Base-by-base conservation (phyloP, 1,140 invertebrate genomes). In the Nephotettix cincticeps region DNA sequence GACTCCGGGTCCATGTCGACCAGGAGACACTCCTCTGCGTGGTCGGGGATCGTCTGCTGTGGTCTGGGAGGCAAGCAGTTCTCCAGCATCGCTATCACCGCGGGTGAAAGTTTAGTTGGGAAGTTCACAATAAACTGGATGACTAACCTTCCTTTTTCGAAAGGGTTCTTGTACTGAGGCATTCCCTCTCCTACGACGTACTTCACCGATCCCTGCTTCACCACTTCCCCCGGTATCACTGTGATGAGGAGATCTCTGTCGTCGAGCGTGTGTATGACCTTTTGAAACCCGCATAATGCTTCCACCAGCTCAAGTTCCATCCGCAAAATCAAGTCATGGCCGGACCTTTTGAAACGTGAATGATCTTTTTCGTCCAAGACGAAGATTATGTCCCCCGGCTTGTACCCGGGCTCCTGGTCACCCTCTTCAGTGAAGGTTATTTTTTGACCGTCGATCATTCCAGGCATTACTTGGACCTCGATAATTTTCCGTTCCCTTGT, bases 391-490 rank as follows among this genome's bases (percentile, higher is more conserved):
- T 99, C 97, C 51, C 96, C 96, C 25, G 96, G 89, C 77, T 97
- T 91, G 27, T 97, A 80, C 14, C 95, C 96, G 0, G 97, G 97
- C 79, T 98, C 96, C 78, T 99, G 97, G 84, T 99, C 97, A 54
- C 98, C 98, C 83, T 99, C 97, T 4, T 96, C 96, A 70, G 85
- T 86, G 77, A 99, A 99, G 2, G 91, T 86, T 69, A 99, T 98
- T 82, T 95, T 98, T 78, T 99, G 96, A 0, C 94, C 96, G 82
- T 99, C 96, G 54, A 87, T 86, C 97, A 99, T 99, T 74, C 96
- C 97, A 81, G 98, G 98, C 77, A 99, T 97, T 64, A 99, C 92
- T 79, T 99, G 93, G 27, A 99, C 97, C 83, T 99, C 97, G 0
- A 99, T 83, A 71, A 99, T 94, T 83, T 99, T 99, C 47, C 96